Percentiles rank a stretch among this genome's conserved stretches.
phyloP scores from a whole-genome alignment of 2,888 invertebrate genomes.

The Baccha elongata region DNA sequence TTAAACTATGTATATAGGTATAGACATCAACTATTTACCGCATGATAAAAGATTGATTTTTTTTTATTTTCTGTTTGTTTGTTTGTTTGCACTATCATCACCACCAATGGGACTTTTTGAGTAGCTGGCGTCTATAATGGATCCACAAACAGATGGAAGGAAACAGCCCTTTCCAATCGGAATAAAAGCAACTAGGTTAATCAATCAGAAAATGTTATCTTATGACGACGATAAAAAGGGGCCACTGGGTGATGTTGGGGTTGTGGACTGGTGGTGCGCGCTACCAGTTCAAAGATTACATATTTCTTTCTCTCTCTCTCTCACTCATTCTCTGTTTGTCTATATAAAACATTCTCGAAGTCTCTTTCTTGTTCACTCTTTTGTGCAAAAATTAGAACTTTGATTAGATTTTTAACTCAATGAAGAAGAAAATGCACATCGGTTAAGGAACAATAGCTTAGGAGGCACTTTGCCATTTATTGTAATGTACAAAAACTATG shows the following conservation, averaged over 20 bases:
- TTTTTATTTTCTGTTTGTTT: too few relatives aligned
- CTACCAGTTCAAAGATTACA: conserved; percentile 53
- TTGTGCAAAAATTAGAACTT: conserved; percentile 59
- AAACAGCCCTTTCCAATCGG: conserved; percentile 46
- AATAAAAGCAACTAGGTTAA: conserved; percentile 69
- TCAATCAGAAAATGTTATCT: conserved; percentile 65
- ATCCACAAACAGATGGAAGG: conserved; percentile 53
- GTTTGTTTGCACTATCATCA: neutral
- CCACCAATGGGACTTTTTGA: conserved; percentile 39
- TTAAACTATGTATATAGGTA: neutral
- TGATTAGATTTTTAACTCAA: conserved; percentile 66
- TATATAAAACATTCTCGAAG: too few relatives aligned
- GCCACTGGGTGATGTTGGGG: conserved; percentile 27
- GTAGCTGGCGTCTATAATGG: conserved; percentile 17
- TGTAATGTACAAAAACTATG: conserved; percentile 18
- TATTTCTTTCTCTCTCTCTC: neutral
- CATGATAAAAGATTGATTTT: neutral
- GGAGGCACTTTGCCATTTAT: conserved; percentile 39
- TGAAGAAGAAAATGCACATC: conserved; percentile 66
- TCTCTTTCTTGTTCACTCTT: conserved; percentile 24
- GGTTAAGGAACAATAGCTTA: conserved; percentile 34
- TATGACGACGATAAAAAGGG: conserved; percentile 33
- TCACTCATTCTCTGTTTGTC: neutral
- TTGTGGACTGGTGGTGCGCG: conserved; percentile 22
- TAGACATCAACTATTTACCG: conserved; percentile 2